Base-by-base conservation (phyloP, 2,113 vertebrate genomes). In the Bombycilla garrulus region DNA sequence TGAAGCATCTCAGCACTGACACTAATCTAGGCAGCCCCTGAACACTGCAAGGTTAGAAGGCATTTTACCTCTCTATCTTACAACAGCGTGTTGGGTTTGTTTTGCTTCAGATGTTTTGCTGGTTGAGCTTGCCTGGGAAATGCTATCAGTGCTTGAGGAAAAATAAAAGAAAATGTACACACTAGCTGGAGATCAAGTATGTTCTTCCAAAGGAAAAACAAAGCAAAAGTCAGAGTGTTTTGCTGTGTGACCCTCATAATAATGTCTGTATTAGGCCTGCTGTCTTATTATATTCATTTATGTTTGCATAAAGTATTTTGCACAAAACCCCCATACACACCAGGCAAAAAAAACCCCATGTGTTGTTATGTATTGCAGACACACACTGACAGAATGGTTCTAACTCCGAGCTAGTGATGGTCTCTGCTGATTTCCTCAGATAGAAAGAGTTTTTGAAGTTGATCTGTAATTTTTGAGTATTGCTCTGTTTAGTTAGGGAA, bases 391-490 rank as follows among this genome's bases (percentile, higher is more conserved):
- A 83, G 72, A 38, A 48, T 51, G 53, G 60, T 36, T 90, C 76
- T 86, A 56, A 67, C 44, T n/a, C 40, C 3, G 38, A 87, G 54
- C 56, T 66, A 67, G 60, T 15, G 38, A 53, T 35, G 36, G 56
- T 81, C 88, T 86, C 92, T 81, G 76, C 72, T 92, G 90, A 61
- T 19, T 81, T 84, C n/a, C 51, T 88, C 53, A 62, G 35, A 36
- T 40, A 76, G 40, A 83, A 86, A 53, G 29, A 19, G 7, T 42
- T 56, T 70, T 62, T 93, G 11, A 92, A 88, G 80, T 36, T 81
- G n/a, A 86, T 88, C 60, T 74, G 56, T 64, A 90, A 81, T 94
- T 96, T 91, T 56, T 57, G 61, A 95, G 38, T 77, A 93, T 95
- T 90, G n/a, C 54, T 90, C 47, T 71, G 42, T 74, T 94, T 92